These are phyloP conservation scores for Pachypanchax playfairii DNA, from an alignment of 2,113 vertebrate species.

Conservation along the genomic window DNA sequence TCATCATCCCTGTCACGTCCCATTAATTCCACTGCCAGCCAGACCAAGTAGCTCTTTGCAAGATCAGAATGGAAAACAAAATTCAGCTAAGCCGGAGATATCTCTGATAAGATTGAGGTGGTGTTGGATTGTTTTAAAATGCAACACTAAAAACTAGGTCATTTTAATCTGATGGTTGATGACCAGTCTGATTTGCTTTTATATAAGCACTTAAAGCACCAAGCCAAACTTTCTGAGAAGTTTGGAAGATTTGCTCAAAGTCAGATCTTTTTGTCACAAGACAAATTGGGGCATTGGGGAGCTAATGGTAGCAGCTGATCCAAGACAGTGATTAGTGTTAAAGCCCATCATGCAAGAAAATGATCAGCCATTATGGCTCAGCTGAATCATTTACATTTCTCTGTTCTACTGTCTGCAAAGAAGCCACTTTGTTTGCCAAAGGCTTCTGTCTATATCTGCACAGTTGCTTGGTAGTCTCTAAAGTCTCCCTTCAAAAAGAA, in stretches of 20 bases:
- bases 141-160: conserved; percentile 19
- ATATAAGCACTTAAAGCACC: conserved; percentile 6
- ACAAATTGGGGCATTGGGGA: conserved; percentile 41
- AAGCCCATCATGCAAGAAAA: conserved; percentile 38
- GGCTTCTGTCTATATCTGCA: conserved; percentile 23
- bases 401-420: conserved; percentile 35
- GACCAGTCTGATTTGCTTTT: conserved; percentile 16
- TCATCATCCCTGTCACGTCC: conserved; percentile 69
- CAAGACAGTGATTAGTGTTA: conserved; percentile 42
- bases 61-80: conserved; percentile 43
- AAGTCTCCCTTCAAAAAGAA: conserved; percentile 46
- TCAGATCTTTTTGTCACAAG: conserved; percentile 31
- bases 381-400: conserved; percentile 30
- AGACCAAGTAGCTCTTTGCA: conserved; percentile 24
- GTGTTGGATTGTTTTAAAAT: conserved; percentile 17
- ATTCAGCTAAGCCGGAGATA: conserved; percentile 18
- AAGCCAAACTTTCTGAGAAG: conserved; percentile 13
- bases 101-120: conserved; percentile 36
- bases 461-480: conserved; percentile 12
- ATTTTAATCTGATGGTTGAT: conserved; percentile 24
- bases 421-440: conserved; percentile 42
- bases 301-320: conserved; percentile 42
- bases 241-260: conserved; percentile 23
- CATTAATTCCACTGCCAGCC: conserved; percentile 63
- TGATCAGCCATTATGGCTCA: conserved; percentile 23